Percentiles rank a stretch among this genome's conserved stretches.
These are phyloP conservation scores for Carassius auratus DNA, from an alignment of 2,113 vertebrate species.

Conservation along the genomic window DNA sequence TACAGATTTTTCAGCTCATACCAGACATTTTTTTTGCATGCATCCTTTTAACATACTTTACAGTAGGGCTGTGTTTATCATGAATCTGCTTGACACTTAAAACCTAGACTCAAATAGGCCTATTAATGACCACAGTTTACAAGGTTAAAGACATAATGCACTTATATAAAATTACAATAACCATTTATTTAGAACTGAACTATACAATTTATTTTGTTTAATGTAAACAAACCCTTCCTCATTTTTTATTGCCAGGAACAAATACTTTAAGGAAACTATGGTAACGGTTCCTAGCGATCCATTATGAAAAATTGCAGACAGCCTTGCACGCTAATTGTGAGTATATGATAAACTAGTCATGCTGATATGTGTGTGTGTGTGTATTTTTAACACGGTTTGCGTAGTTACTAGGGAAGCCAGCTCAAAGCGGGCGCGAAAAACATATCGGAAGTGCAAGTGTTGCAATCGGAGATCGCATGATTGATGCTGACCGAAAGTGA, in stretches of 20 bases:
- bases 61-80: not conserved
- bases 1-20: conserved; percentile 14
- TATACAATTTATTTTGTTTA: no score
- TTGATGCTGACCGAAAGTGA: conserved; percentile 32
- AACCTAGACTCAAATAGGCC: conserved; percentile 1
- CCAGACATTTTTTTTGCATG: not conserved
- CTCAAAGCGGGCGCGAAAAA: not conserved
- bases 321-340: not conserved
- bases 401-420: conserved; percentile 22
- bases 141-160: not conserved
- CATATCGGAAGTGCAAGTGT: conserved; percentile 25
- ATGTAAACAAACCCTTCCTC: no score
- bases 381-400: not conserved
- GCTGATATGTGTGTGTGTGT: not conserved
- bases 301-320: not conserved
- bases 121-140: conserved; percentile 10
- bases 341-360: not conserved
- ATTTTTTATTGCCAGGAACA: not conserved
- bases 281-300: not conserved
- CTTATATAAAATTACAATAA: not conserved
- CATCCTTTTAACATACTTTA: not conserved
- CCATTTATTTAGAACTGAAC: no score
- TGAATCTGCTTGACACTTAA: not conserved
- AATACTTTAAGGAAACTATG: not conserved
- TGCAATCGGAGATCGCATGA: conserved; percentile 34